A percentile compares a stretch with the other conserved stretches of the same genome.
These are phyloP conservation scores for Apis mellifera DNA, from an alignment of 1,140 invertebrate genomes.

Conservation along the genomic window Amel_HAv3.1 CM009941.2:11736001-11736500, in stretches of 20 bases:
- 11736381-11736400: too few relatives aligned
- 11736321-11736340: neutral
- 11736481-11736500: too few relatives aligned
- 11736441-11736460: too few relatives aligned
- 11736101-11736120: constrained; percentile 63
- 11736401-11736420: too few relatives aligned
- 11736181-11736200: constrained; percentile 88
- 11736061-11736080: constrained; percentile 67
- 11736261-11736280: constrained; percentile 92
- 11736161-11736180: constrained; percentile 95
- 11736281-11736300: constrained; percentile 92
- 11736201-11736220: constrained; percentile 94
- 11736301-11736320: constrained; percentile 88
- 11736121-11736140: constrained; percentile 70
- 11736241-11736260: constrained; percentile 95
- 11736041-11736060: constrained; percentile 56
- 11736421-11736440: too few relatives aligned
- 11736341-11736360: neutral
- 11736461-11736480: too few relatives aligned
- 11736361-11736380: too few relatives aligned
- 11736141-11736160: constrained; percentile 89
- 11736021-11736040: constrained; percentile 31
- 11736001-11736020: constrained; percentile 38
- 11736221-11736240: constrained; percentile 95
- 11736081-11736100: constrained; percentile 69